phyloP scores from a whole-genome alignment of 1,140 invertebrate genomes.

The Saccostrea glomerata region DNA sequence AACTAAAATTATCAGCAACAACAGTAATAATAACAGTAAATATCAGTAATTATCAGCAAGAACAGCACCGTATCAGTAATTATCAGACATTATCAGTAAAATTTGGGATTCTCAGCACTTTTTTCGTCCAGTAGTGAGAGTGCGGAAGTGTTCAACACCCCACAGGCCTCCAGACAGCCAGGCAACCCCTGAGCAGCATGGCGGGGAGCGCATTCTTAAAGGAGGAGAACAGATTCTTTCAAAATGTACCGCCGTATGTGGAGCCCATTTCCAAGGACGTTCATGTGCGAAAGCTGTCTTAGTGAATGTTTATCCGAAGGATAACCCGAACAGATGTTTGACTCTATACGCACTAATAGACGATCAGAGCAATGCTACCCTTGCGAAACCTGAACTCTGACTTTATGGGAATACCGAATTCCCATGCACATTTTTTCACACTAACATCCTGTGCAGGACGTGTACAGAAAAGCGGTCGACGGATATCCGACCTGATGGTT shows the following conservation, averaged over 20 bases:
- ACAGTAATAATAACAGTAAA: too few relatives aligned
- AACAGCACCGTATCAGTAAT: too few relatives aligned
- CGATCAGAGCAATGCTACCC: slow-evolving; percentile 54
- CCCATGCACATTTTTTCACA: background rate
- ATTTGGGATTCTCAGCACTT: too few relatives aligned
- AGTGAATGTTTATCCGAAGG: slow-evolving; percentile 51
- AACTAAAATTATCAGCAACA: too few relatives aligned
- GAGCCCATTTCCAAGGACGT: slow-evolving; percentile 42
- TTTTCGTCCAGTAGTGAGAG: too few relatives aligned
- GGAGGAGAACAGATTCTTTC: background rate
- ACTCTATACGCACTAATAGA: slow-evolving; percentile 55
- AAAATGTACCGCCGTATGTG: slow-evolving; percentile 50
- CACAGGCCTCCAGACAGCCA: slow-evolving; percentile 24
- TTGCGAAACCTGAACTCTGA: slow-evolving; percentile 48
- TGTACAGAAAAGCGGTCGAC: background rate
- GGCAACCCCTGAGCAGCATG: too few relatives aligned
- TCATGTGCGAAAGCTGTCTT: slow-evolving; percentile 56
- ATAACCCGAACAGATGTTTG: slow-evolving; percentile 20
- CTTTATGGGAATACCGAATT: background rate
- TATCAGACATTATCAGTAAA: too few relatives aligned
- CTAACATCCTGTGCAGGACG: background rate
- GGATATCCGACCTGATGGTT: background rate
- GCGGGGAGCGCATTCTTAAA: background rate
- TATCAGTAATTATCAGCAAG: background rate
- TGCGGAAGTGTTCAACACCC: slow-evolving; percentile 13